Evolutionary conservation across 2,113 vertebrate genomes (phyloP).

Genomic region (Istiophorus platypterus): DNA sequence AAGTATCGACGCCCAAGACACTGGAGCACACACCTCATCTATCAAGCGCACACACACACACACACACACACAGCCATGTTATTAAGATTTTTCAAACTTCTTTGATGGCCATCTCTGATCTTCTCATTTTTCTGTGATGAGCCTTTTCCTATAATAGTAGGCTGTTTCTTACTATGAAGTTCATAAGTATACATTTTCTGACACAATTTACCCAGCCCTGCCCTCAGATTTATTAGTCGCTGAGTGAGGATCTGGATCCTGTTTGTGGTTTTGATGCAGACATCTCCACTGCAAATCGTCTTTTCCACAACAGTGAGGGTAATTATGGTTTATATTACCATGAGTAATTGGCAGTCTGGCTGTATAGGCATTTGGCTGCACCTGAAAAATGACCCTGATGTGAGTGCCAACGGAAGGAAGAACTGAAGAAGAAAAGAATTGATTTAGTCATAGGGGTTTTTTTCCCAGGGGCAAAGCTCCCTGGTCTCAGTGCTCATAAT

Average conservation of each 20-base stretch:
- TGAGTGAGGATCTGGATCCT: slow-evolving; percentile 17
- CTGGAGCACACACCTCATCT: slow-evolving; percentile 56
- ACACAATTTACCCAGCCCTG: not conserved
- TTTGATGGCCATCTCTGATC: slow-evolving; percentile 29
- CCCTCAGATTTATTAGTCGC: slow-evolving; percentile 4
- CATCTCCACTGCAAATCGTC: slow-evolving; percentile 44
- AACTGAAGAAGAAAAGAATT: slow-evolving; percentile 43
- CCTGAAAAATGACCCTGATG: slow-evolving; percentile 63
- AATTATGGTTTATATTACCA: slow-evolving; percentile 67
- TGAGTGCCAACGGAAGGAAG: slow-evolving; percentile 46
- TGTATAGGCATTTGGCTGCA: slow-evolving; percentile 56
- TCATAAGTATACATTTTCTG: not conserved
- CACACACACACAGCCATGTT: slow-evolving; percentile 12
- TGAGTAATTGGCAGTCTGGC: slow-evolving; percentile 62
- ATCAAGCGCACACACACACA: slow-evolving; percentile 33
- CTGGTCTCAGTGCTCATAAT: slow-evolving; percentile 23
- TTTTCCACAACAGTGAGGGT: slow-evolving; percentile 50
- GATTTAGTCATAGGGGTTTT: slow-evolving; percentile 49
- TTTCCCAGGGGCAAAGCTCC: slow-evolving; percentile 33
- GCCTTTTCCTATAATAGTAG: not conserved
- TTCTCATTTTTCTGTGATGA: slow-evolving; percentile 29
- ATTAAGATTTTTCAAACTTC: slow-evolving; percentile 16
- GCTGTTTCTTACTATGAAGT: not conserved
- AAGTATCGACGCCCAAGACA: slow-evolving; percentile 76
- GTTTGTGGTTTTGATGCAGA: slow-evolving; percentile 44